Evolutionary conservation across 2,888 invertebrate genomes (phyloP).

Genomic region (Lydus trimaculatus): DNA sequence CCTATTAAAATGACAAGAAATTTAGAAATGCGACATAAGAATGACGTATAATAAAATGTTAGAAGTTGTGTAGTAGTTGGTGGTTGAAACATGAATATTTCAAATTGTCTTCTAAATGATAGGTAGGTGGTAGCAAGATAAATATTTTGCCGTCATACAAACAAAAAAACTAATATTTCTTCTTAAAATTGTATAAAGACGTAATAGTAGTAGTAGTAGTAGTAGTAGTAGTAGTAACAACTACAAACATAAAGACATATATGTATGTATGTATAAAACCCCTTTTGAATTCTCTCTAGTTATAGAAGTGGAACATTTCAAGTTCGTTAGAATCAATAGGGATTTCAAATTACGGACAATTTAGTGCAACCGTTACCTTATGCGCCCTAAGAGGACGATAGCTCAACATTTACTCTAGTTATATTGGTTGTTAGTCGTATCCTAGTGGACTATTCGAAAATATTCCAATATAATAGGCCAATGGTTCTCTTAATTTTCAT

Average conservation of each 20-base stretch:
- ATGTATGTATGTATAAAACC: too few species aligned
- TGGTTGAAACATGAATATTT: constrained; percentile 27
- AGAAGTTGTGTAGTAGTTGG: neutral
- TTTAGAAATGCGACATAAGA: constrained; percentile 12
- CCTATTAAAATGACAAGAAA: constrained; percentile 11
- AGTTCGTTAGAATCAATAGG: constrained; percentile 35
- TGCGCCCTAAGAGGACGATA: constrained; percentile 55
- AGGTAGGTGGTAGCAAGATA: constrained; percentile 21
- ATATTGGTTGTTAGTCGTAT: constrained; percentile 11
- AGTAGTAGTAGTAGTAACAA: neutral
- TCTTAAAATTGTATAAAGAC: neutral
- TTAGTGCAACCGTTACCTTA: constrained; percentile 52
- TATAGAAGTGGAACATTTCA: constrained; percentile 21
- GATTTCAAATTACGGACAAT: constrained; percentile 54
- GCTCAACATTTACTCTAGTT: constrained; percentile 48
- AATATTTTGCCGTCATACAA: constrained; percentile 29
- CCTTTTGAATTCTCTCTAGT: constrained; percentile 19
- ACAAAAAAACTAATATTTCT: constrained; percentile 30
- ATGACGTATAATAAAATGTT: constrained; percentile 27
- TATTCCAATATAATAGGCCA: constrained; percentile 41
- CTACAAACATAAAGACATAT: neutral
- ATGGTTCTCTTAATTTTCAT: neutral
- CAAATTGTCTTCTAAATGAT: constrained; percentile 22
- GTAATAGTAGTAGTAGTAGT: neutral
- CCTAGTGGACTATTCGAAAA: constrained; percentile 44